Percentiles rank a stretch among this genome's conserved stretches.
Evolutionary conservation across 2,113 vertebrate species (phyloP).

Genomic region (Gavia stellata): DNA sequence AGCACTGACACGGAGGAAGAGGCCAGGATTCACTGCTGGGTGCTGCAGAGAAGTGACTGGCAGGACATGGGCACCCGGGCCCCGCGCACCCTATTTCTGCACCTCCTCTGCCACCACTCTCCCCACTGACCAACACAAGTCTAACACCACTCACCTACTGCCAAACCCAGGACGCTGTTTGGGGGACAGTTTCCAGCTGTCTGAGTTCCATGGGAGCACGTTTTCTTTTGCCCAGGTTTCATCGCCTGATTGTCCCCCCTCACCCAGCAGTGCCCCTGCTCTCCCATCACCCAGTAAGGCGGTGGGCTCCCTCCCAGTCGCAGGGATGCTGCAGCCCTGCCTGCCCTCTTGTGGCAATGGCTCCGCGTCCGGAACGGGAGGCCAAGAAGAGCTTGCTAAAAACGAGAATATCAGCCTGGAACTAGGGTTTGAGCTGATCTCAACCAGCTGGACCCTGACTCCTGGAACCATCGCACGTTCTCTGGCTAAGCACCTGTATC

Average conservation of each 20-base stretch:
- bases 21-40: not conserved
- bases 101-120: too few relatives aligned
- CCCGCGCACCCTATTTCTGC: not conserved
- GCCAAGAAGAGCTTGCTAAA: not conserved
- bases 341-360: not conserved
- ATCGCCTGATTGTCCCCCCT: fast-evolving
- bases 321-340: not conserved
- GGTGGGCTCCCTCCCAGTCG: not conserved
- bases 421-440: not conserved
- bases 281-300: not conserved
- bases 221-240: not conserved
- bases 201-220: not conserved
- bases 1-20: not conserved
- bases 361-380: not conserved
- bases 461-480: fast-evolving
- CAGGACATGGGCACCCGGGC: not conserved
- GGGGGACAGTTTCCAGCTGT: not conserved
- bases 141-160: not conserved
- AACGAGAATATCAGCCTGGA: not conserved
- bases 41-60: not conserved
- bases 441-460: not conserved
- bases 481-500: not conserved
- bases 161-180: not conserved
- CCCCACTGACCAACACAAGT: too few relatives aligned
- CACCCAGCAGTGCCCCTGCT: not conserved